Evolutionary conservation across 2,888 invertebrate genomes (phyloP).

Genomic region (Synanthedon vespiformis): DNA sequence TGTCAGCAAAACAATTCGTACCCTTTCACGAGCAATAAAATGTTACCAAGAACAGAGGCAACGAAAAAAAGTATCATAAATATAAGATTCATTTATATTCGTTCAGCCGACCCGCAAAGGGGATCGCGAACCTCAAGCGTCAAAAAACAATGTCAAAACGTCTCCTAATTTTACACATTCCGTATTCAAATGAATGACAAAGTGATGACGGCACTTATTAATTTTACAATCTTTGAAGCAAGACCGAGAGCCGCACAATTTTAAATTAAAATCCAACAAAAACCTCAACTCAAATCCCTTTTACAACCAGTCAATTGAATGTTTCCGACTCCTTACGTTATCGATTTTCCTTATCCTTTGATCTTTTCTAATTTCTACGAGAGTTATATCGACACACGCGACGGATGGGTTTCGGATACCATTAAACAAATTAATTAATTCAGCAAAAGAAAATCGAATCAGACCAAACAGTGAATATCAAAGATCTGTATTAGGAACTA

Average conservation of each 20-base stretch:
- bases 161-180: constrained; percentile 2
- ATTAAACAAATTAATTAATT: not conserved
- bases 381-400: constrained; percentile 9
- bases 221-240: constrained; percentile 4
- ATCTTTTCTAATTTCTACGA: constrained; percentile 38
- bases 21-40: constrained; percentile 70
- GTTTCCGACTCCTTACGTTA: constrained; percentile 45
- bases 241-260: constrained; percentile 24
- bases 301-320: constrained; percentile 43
- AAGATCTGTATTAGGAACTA: too few species aligned
- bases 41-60: constrained; percentile 58
- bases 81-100: constrained; percentile 70
- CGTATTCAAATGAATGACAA: constrained; percentile 5
- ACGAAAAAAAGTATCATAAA: constrained; percentile 66
- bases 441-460: not conserved
- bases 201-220: constrained; percentile 4
- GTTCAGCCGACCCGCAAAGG: constrained; percentile 53
- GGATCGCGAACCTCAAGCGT: constrained; percentile 36
- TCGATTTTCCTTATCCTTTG: constrained; percentile 47
- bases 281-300: constrained; percentile 45
- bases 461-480: not conserved
- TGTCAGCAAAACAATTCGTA: constrained; percentile 69
- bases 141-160: constrained; percentile 28
- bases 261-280: constrained; percentile 57
- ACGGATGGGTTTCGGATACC: not conserved